These are phyloP conservation scores for Leucoraja erinaceus DNA, from an alignment of 2,113 vertebrate species.

Conservation along the genomic window DNA sequence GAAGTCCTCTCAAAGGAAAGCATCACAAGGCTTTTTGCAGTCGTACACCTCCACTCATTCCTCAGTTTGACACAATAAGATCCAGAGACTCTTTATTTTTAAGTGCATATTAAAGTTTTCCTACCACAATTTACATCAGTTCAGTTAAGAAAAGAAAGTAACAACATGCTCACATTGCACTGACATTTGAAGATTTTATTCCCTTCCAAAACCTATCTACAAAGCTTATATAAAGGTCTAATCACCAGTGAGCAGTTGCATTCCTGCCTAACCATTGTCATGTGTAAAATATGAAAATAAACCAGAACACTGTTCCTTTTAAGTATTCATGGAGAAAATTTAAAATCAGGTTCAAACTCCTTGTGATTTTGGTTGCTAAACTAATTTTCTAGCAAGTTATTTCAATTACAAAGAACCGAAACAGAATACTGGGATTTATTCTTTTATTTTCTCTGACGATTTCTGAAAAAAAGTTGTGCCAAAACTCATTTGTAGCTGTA, in stretches of 20 bases:
- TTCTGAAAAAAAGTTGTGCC: neutral
- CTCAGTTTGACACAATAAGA: neutral
- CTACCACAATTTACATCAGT: conserved; percentile 33
- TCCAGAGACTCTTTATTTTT: neutral
- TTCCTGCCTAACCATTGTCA: neutral
- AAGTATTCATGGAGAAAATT: neutral
- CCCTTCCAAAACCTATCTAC: neutral
- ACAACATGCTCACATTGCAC: conserved; percentile 1
- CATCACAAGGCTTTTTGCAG: conserved; percentile 9
- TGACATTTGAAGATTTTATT: neutral
- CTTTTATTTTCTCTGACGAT: neutral
- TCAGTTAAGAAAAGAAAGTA: neutral
- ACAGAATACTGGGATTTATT: neutral
- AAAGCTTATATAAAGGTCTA: neutral
- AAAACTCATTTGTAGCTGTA: neutral
- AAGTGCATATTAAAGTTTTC: conserved; percentile 10
- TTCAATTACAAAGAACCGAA: neutral
- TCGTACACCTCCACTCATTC: conserved; percentile 25
- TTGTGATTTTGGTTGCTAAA: neutral
- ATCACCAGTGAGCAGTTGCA: conserved; percentile 18
- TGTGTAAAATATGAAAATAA: conserved; percentile 25
- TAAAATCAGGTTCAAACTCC: neutral
- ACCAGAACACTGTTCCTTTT: conserved; percentile 10
- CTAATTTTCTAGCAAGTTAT: neutral
- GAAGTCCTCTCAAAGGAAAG: neutral